Percentiles rank a stretch among this genome's conserved stretches.
Conservation (phyloP, 2,888 invertebrate species). For the Aethes cnicana region DNA sequence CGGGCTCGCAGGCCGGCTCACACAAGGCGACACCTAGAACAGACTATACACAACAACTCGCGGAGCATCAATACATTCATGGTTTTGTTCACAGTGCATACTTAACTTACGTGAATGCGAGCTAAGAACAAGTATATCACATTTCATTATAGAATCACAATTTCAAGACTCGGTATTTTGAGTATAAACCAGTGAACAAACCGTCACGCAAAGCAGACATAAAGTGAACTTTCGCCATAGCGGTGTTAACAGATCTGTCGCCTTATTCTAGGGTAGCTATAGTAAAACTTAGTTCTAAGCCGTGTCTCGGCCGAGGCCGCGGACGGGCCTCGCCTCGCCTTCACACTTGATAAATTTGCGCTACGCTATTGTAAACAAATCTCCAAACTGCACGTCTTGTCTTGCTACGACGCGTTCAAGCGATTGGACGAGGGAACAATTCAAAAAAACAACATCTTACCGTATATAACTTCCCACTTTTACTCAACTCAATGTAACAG, state of each 20-base stretch:
- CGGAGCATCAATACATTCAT: conserved; percentile 16
- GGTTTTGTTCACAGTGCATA: conserved; percentile 26
- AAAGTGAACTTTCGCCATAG: conserved; percentile 60
- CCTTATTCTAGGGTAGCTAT: conserved; percentile 72
- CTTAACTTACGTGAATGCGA: conserved; percentile 13
- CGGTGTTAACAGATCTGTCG: conserved; percentile 72
- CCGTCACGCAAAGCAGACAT: conserved; percentile 56
- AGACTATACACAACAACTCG: conserved; percentile 22
- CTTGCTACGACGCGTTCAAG: conserved; percentile 42
- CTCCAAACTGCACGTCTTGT: conserved; percentile 47
- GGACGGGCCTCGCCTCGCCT: conserved; percentile 41
- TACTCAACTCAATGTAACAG: conserved; percentile 78
- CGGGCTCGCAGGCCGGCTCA: background rate
- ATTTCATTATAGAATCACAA: conserved; percentile 9
- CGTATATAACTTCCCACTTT: conserved; percentile 71
- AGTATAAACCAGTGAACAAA: conserved; percentile 50
- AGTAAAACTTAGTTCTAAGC: conserved; percentile 58
- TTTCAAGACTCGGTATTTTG: conserved; percentile 14
- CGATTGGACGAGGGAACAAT: conserved; percentile 61
- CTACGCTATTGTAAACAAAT: conserved; percentile 66
- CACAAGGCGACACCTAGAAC: conserved; percentile 8
- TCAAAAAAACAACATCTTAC: conserved; percentile 75
- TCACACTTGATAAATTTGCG: conserved; percentile 57
- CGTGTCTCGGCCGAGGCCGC: conserved; percentile 33
- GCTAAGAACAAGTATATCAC: conserved; percentile 20